Evolutionary conservation across 2,113 vertebrate genomes (phyloP), one percentile per base, ranked within the genome.

Genomic region (Mustela lutreola): DNA sequence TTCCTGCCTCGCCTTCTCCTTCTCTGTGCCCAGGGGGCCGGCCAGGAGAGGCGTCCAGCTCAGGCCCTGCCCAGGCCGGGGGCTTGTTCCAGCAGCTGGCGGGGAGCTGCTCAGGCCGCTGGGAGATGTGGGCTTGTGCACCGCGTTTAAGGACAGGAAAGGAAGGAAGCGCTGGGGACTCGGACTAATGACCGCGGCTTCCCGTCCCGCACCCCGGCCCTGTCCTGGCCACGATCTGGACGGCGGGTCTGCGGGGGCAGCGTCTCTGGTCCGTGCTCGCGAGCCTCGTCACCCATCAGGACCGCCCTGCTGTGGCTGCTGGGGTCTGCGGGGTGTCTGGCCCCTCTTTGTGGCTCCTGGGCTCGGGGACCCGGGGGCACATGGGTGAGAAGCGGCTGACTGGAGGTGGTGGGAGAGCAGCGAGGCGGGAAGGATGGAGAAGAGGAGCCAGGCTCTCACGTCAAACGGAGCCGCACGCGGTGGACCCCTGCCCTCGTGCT

Each of bases 91-190:
- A 9, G 75, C 42, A 28, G 14, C 24, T 42, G 3, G 16, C 2
- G 22, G 5, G 33, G 39, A 2, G 36, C 10, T 56, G 26, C 15
- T 50, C 33, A 0, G 0, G 15, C 58, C 3, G 22, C 21, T 0
- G 19, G 45, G 11, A 1, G 28, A 7, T 2, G 11, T 19, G 26
- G 10, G 0, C 22, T 31, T 0, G 0, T 33, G 31, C 21, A 1
- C 65, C 1, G 2, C 21, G 53, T 79, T 53, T 2, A 36, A 62
- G 58, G 45, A 3, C 26, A 42, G 71, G 7, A 9, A 50, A 79
- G 73, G 73, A 8, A 19, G 21, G 70, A 53, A 1, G 1, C 3
- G 33, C 2, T 4, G 16, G 10, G 42, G 21, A 5, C 9, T 9
- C 10, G 42, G 33, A n/a, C 2, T 2, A 42, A 50, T 15, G 31